These are phyloP conservation scores for Apocheima hispidaria DNA, from an alignment of 2,888 invertebrate species.

Conservation along the genomic window DNA sequence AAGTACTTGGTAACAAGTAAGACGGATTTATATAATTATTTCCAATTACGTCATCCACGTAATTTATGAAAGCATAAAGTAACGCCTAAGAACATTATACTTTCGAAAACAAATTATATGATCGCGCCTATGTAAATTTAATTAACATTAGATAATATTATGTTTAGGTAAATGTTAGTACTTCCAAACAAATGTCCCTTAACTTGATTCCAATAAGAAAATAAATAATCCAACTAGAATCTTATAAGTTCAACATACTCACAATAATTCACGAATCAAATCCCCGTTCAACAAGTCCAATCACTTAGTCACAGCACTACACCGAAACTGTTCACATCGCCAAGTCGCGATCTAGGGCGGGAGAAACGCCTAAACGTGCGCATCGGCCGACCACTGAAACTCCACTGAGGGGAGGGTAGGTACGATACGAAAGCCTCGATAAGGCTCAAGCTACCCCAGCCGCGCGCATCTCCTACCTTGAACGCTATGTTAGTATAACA, in stretches of 20 bases:
- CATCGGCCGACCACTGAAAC: constrained; percentile 57
- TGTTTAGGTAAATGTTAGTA: neutral
- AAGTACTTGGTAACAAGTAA: too few relatives aligned
- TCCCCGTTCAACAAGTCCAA: constrained; percentile 45
- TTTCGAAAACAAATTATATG: too few relatives aligned
- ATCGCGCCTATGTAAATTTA: neutral
- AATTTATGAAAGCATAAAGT: too few relatives aligned
- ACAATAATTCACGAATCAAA: constrained; percentile 39
- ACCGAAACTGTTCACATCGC: constrained; percentile 45
- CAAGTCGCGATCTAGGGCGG: constrained; percentile 51
- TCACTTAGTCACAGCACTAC: constrained; percentile 59
- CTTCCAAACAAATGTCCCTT: neutral
- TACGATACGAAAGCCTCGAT: constrained; percentile 50
- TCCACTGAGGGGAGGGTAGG: constrained; percentile 77
- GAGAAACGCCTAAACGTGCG: constrained; percentile 64
- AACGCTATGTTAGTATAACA: constrained; percentile 59
- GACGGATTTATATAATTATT: too few relatives aligned
- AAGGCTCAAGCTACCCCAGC: constrained; percentile 61
- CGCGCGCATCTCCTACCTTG: constrained; percentile 80
- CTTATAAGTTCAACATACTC: constrained; percentile 31
- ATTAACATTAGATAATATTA: neutral
- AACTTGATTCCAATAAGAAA: constrained; percentile 9
- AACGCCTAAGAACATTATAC: too few relatives aligned
- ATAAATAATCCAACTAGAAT: constrained; percentile 9
- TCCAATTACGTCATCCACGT: too few relatives aligned